Evolutionary conservation across 2,888 invertebrate species (phyloP).

Genomic region (Hyppa rectilinea): DNA sequence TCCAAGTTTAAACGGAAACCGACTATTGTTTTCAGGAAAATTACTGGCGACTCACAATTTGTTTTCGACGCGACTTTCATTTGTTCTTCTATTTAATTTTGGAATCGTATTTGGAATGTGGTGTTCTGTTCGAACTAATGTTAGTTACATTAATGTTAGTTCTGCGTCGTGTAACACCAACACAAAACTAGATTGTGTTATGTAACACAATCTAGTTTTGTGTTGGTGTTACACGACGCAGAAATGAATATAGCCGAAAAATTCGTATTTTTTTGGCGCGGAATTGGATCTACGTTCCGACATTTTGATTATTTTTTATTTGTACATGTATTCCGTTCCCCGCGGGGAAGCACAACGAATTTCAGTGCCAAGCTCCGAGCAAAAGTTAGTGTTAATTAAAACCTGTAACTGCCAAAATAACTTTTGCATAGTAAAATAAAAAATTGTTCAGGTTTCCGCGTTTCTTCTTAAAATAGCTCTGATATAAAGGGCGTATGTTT

Average conservation of each 20-base stretch:
- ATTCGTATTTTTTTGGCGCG: slow-evolving; percentile 2
- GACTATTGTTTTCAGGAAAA: slow-evolving; percentile 43
- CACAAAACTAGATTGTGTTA: too few relatives aligned
- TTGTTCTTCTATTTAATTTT: not conserved
- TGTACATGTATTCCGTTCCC: not conserved
- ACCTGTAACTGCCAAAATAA: not conserved
- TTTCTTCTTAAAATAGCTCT: slow-evolving; percentile 32
- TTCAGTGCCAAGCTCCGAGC: slow-evolving; percentile 9
- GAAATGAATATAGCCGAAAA: slow-evolving; percentile 15
- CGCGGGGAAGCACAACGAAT: slow-evolving; percentile 2
- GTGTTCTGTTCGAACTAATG: not conserved
- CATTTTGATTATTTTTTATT: slow-evolving; percentile 37
- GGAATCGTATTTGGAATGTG: slow-evolving; percentile 4
- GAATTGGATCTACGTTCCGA: slow-evolving; percentile 27
- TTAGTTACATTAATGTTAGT: too few relatives aligned
- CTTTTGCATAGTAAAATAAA: not conserved
- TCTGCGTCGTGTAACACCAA: too few relatives aligned
- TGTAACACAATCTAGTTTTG: not conserved
- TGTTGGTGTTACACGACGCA: not conserved
- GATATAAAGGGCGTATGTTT: slow-evolving; percentile 46
- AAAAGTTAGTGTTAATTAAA: slow-evolving; percentile 34
- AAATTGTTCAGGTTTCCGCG: not conserved
- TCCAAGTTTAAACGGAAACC: slow-evolving; percentile 42
- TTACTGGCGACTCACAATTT: not conserved
- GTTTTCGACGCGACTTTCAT: slow-evolving; percentile 8